Base-by-base conservation (phyloP, 2,797 vertebrate genomes). In the Syncerus caffer region DNA sequence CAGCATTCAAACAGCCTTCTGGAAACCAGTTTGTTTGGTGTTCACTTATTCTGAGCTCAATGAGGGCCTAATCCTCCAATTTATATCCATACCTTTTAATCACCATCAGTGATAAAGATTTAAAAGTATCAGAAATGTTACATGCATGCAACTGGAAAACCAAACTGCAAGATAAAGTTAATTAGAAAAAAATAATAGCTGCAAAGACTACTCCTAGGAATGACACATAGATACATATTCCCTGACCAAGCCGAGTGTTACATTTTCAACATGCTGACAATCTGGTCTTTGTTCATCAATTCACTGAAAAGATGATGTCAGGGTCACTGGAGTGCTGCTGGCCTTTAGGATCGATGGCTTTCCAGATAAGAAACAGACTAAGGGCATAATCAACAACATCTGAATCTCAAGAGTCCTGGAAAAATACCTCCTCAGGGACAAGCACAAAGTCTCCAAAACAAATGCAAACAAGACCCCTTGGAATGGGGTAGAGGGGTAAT, bases 231-330 rank as follows among this genome's bases (percentile, higher is more conserved):
- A 96, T 80, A 95, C 85, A 94, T 93, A 97, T 95, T 95, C 67
- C 57, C 84, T 93, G 91, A 95, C 38, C 90, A 9, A 85, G 92
- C 62, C 88, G 90, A 97, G 64, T 89, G 84, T 93, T 97, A 89
- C 92, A 97, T 97, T 97, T 96, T 95, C 85, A 94, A 97, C 55
- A 96, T 85, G 93, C 47, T 87, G 95, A 98, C 96, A 97, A 96
- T 97, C 94, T 97, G 86, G 84, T 78, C 89, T 98, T 97, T 98
- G 96, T 98, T 97, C 76, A 95, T 93, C 60, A 88, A 60, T 93
- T 95, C 89, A 97, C 91, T 62, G 45, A 85, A 25, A 92, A 50
- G 74, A 96, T 97, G 96, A 97, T 71, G 97, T 97, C 96, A 96
- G 94, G 94, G 64, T 94, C 89, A 96, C 83, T 96, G 84, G n/a